Evolutionary conservation across 1,140 invertebrate species (phyloP).

Genomic region (Theocolax elegans): DNA sequence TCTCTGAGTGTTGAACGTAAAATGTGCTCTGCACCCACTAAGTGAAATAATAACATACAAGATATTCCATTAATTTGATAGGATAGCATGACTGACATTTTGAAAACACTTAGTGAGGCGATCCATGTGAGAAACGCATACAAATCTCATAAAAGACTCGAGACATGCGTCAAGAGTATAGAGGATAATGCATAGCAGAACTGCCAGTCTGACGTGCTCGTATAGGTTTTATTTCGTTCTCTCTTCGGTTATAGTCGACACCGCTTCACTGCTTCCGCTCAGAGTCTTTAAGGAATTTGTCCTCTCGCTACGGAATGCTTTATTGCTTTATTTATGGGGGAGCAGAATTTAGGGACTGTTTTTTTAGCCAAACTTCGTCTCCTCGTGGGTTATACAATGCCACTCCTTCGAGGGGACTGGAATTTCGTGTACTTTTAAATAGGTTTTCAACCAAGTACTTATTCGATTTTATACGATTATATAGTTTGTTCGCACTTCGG

Average conservation of each 20-base stretch:
- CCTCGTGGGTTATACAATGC: background rate
- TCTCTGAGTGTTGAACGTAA: too few relatives aligned
- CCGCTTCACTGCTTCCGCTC: slow-evolving; percentile 26
- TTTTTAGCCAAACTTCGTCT: background rate
- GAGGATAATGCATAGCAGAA: slow-evolving; percentile 20
- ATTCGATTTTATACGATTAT: too few relatives aligned
- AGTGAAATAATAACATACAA: too few relatives aligned
- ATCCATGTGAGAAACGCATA: background rate
- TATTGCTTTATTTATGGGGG: slow-evolving; percentile 4
- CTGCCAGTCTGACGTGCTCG: background rate
- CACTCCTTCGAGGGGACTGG: background rate
- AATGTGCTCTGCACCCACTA: too few relatives aligned
- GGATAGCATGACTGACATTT: too few relatives aligned
- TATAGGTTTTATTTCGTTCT: background rate
- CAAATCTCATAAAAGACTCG: slow-evolving; percentile 18
- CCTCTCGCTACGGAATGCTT: background rate
- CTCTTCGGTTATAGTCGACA: background rate
- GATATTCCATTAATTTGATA: too few relatives aligned
- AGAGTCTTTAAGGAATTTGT: slow-evolving; percentile 24
- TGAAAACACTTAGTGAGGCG: background rate
- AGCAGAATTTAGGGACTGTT: background rate
- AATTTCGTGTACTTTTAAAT: background rate
- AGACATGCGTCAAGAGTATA: slow-evolving; percentile 16
- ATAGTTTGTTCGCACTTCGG: too few relatives aligned
- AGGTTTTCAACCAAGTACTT: background rate